These are phyloP conservation scores for Pipistrellus kuhlii DNA, from an alignment of 2,797 vertebrate species.

Conservation along the genomic window DNA sequence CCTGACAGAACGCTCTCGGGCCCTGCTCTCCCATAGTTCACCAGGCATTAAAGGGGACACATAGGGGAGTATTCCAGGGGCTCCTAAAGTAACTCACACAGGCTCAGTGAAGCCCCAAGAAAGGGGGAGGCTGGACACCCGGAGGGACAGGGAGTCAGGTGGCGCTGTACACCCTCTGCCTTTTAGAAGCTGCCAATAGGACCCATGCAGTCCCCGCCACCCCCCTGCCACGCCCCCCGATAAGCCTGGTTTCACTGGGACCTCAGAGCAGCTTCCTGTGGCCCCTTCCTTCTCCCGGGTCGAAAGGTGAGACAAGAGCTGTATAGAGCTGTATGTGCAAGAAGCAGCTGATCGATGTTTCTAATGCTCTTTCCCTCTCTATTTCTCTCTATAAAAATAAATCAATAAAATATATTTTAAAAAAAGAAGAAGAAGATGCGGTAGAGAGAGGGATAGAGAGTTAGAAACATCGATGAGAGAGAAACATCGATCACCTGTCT, in stretches of 20 bases:
- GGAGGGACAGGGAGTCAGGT: neutral
- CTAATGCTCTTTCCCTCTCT: too few species aligned
- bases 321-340: neutral
- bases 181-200: neutral
- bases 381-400: too few species aligned
- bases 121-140: neutral
- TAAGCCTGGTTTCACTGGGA: accelerated
- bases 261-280: neutral
- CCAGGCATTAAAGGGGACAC: neutral
- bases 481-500: too few species aligned
- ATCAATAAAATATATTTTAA: too few species aligned
- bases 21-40: neutral
- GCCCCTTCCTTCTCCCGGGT: neutral
- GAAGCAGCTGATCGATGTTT: too few species aligned
- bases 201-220: accelerated
- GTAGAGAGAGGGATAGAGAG: too few species aligned
- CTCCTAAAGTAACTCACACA: neutral
- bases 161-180: accelerated
- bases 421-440: too few species aligned
- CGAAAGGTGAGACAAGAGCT: neutral
- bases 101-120: neutral
- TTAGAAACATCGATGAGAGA: too few species aligned
- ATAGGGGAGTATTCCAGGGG: neutral
- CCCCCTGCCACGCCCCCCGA: too few species aligned
- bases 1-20: accelerated